Evolutionary conservation across 2,888 invertebrate genomes (phyloP).

Genomic region (Agrotis segetum): DNA sequence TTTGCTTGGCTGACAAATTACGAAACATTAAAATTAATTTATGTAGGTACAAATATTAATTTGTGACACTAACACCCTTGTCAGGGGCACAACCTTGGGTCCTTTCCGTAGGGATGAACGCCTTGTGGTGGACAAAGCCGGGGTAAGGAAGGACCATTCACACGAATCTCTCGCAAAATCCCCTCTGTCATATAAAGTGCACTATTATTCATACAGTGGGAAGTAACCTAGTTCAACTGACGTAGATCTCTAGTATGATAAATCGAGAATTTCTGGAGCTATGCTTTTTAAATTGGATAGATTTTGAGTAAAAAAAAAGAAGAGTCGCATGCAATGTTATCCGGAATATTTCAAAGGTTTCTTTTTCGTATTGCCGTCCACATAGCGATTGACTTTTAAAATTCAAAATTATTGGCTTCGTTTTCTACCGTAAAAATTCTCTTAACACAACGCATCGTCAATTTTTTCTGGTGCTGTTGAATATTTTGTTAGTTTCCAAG

Average conservation of each 20-base stretch:
- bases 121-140: conserved; percentile 80
- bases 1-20: conserved; percentile 60
- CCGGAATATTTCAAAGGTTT: not conserved
- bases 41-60: conserved; percentile 74
- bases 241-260: conserved; percentile 80
- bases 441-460: not conserved
- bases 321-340: not conserved
- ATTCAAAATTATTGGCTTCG: not conserved
- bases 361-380: not conserved
- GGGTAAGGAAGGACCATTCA: conserved; percentile 74
- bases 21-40: conserved; percentile 70
- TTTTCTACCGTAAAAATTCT: not conserved
- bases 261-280: conserved; percentile 73
- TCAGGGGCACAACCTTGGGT: conserved; percentile 72
- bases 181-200: conserved; percentile 83
- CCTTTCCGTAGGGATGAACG: conserved; percentile 72
- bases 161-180: conserved; percentile 81
- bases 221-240: conserved; percentile 77
- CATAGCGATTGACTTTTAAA: not conserved
- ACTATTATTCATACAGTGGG: conserved; percentile 83
- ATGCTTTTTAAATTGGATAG: conserved; percentile 58
- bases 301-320: conserved; percentile 21
- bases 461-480: too few relatives aligned
- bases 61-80: conserved; percentile 76
- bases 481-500: too few relatives aligned